A percentile compares a stretch with the other conserved stretches of the same genome.
Conservation (phyloP, 1,140 invertebrate species). For the Gonatopus flavifemur region DNA sequence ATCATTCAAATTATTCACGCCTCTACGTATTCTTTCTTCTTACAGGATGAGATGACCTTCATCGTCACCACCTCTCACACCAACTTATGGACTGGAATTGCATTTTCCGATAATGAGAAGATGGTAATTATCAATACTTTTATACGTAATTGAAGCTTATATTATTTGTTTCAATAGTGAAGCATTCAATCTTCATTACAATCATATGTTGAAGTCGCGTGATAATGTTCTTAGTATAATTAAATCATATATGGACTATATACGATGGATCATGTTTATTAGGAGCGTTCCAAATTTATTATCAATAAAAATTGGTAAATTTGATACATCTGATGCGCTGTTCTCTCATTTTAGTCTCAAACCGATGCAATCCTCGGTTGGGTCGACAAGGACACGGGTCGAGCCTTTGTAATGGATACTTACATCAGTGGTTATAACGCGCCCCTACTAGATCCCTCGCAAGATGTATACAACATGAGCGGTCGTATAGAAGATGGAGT, state of each 20-base stretch:
- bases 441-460: constrained; percentile 74
- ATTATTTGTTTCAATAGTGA: too few relatives aligned
- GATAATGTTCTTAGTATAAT: too few relatives aligned
- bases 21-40: too few relatives aligned
- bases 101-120: constrained; percentile 82
- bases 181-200: too few relatives aligned
- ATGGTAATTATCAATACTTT: constrained; percentile 75
- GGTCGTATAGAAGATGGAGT: constrained; percentile 75
- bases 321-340: too few relatives aligned
- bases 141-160: not conserved
- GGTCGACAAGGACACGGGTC: constrained; percentile 74
- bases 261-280: too few relatives aligned
- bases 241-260: too few relatives aligned
- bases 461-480: constrained; percentile 73
- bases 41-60: constrained; percentile 79
- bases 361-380: constrained; percentile 85
- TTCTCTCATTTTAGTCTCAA: constrained; percentile 62
- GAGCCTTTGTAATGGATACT: constrained; percentile 84
- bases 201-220: too few relatives aligned
- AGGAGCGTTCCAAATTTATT: too few relatives aligned
- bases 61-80: constrained; percentile 80
- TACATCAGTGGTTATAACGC: constrained; percentile 79
- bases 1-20: too few relatives aligned
- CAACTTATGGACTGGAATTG: constrained; percentile 91
- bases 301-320: too few relatives aligned